Evolutionary conservation across 2,113 vertebrate species (phyloP), one percentile per base, ranked within the genome.

Genomic region (Etia nguti): DNA sequence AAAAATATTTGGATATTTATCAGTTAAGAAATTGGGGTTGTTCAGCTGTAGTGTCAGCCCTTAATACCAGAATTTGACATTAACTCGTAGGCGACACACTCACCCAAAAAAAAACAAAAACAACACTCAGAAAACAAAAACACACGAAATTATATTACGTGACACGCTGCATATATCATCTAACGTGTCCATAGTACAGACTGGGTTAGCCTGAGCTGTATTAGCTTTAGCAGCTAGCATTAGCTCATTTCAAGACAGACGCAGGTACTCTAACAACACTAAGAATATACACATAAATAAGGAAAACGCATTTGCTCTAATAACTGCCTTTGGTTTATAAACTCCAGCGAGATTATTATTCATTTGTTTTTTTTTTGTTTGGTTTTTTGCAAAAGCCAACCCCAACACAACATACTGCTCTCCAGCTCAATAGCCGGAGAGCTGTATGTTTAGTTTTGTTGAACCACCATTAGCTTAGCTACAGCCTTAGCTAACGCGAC

Each of bases 391-490:
- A 10, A 54, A 8, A 54, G 20, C n/a, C 15, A 29, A 77, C 26
- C 43, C 43, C 68, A 29, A 48, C 41, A 48, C 24, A 75, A 26
- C 18, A 46, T 24, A 4, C n/a, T 10, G 38, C 8, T 73, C 41
- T 46, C 41, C 43, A 75, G 70, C 43, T 75, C 70, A 15, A 75
- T 46, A 26, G 22, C 68, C 41, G 43, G 16, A 50, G 43, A 75
- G 70, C 70, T 5, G 16, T 8, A 31, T 2, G 46, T 50, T 50
- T 8, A 77, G 43, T 20, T 26, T 31, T 18, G 70, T n/a, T 11
- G 24, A 43, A 73, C 88, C 18, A 34, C 68, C 65, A 20, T 88
- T 90, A 89, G 73, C 81, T 83, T 84, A 79, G 87, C 86, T 46
- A 68, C 34, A 46, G 16, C 16, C 29, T 41, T 46, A 55, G 79